Evolutionary conservation across 2,797 vertebrate species (phyloP), one percentile per base, ranked within the genome.

Genomic region (Pempheris klunzingeri): DNA sequence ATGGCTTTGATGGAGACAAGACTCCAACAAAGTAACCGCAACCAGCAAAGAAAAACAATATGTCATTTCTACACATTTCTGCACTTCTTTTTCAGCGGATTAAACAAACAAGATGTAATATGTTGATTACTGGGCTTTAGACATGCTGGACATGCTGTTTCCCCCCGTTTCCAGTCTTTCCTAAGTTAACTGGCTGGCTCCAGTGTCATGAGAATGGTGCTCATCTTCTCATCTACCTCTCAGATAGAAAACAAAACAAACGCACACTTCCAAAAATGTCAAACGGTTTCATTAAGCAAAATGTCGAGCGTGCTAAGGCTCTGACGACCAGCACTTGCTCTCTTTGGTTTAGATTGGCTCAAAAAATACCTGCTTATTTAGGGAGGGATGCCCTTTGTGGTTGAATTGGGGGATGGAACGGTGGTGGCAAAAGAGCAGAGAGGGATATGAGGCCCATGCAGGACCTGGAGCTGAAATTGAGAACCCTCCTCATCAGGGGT

Each of bases 401-500:
- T 89, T 91, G 91, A 89, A 92, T 89, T 62, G 58, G 66, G 36
- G 77, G 64, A 32, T n/a, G 73, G 72, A 60, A 28, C 7, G 1
- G 32, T 20, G 65, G 61, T 62, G 74, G 94, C 94, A 77, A 72
- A 72, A 65, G 69, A 78, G 87, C 73, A 67, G 77, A 83, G 78
- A 95, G 82, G 84, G 87, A 80, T 80, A 67, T 81, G 88, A 87
- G 96, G 93, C 95, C 96, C 95, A 80, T 4, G 60, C 73, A 93
- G 85, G 90, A 93, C 90, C 92, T 75, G 71, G 94, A 93, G 92
- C 92, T 95, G 96, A 97, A 97, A 97, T 95, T 91, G 96, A 98
- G 97, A 97, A 96, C 94, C 92, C 93, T 96, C 96, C 96, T 98
- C 97, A 97, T 98, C 96, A 97, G 93, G 95, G 96, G 96, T 96